These are phyloP conservation scores for Struthidea cinerea DNA, from an alignment of 2,113 vertebrate genomes.

Conservation along the genomic window DNA sequence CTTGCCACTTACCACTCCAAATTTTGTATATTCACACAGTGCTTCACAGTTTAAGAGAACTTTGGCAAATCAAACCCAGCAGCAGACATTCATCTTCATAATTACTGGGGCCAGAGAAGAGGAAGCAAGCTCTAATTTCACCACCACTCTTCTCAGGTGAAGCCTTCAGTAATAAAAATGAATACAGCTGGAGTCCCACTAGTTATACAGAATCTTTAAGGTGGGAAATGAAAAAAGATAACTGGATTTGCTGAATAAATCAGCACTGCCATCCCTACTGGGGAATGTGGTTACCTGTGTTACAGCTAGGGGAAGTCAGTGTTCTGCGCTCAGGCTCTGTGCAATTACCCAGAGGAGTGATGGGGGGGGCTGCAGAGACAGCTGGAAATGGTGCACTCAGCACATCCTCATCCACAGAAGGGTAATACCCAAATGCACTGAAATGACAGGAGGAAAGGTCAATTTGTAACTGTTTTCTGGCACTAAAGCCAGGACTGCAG, in stretches of 20 bases:
- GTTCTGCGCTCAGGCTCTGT: neutral
- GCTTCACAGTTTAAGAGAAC: neutral
- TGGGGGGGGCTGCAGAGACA: neutral
- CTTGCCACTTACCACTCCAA: neutral
- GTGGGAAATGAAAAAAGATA: neutral
- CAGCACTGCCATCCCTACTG: neutral
- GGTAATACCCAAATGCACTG: neutral
- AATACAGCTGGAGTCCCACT: neutral
- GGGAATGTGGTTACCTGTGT: neutral
- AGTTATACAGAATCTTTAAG: neutral
- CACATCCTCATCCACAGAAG: neutral
- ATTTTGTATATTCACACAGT: neutral
- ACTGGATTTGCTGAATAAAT: neutral
- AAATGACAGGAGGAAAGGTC: neutral
- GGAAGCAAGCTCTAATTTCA: neutral
- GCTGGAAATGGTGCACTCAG: neutral
- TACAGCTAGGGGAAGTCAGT: neutral
- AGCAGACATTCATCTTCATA: neutral
- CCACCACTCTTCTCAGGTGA: neutral
- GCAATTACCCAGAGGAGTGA: neutral
- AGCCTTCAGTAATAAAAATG: neutral
- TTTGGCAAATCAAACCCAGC: neutral
- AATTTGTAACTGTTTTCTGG: neutral
- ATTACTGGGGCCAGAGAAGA: neutral
- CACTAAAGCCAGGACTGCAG: neutral